Percentiles rank a stretch among this genome's conserved stretches.
Evolutionary conservation across 2,888 invertebrate species (phyloP).

Genomic region (Dynastes grantii): DNA sequence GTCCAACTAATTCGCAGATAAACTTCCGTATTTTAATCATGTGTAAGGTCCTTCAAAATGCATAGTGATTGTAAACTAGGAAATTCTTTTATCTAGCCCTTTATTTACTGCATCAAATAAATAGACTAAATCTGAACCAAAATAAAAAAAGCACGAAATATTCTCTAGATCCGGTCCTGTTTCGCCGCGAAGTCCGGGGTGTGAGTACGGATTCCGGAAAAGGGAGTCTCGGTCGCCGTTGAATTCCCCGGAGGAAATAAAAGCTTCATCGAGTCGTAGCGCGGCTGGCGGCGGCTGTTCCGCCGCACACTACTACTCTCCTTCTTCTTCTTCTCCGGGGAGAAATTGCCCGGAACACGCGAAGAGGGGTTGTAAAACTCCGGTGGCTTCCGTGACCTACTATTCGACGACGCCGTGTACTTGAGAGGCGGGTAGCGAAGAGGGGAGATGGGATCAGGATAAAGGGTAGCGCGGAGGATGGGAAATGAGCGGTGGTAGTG

Average conservation of each 20-base stretch:
- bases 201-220: slow-evolving; percentile 25
- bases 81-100: no score
- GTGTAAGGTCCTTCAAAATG: no score
- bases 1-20: no score
- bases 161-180: slow-evolving; percentile 10
- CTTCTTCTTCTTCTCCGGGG: slow-evolving; percentile 48
- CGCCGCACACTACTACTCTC: background rate
- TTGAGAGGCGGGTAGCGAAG: slow-evolving; percentile 38
- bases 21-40: no score
- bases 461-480: background rate
- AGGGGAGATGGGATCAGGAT: background rate
- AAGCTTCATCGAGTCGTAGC: slow-evolving; percentile 69
- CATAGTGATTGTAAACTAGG: no score
- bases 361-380: slow-evolving; percentile 65
- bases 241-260: slow-evolving; percentile 69
- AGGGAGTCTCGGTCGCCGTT: slow-evolving; percentile 32
- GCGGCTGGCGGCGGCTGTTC: slow-evolving; percentile 56
- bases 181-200: background rate
- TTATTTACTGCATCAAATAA: no score
- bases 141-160: background rate
- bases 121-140: no score
- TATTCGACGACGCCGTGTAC: slow-evolving; percentile 57
- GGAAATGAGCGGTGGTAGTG: background rate
- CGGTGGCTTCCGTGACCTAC: slow-evolving; percentile 65
- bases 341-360: slow-evolving; percentile 69